Conservation (phyloP, 1,140 invertebrate species). For the Sycophila sp. region DNA sequence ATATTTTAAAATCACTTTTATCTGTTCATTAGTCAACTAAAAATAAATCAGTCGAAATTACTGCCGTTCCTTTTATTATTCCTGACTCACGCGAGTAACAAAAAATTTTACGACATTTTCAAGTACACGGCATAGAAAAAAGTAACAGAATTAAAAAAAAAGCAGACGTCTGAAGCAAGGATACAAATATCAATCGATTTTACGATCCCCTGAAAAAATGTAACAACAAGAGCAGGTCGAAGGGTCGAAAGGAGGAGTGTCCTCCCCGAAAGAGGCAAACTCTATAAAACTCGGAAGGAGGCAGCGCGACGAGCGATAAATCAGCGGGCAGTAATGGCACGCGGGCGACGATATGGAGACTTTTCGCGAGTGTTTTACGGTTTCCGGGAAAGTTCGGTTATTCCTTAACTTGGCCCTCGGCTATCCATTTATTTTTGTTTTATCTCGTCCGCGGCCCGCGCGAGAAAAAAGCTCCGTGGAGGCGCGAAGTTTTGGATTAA, state of each 20-base stretch:
- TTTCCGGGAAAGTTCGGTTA: slow-evolving; percentile 43
- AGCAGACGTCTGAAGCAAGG: not conserved
- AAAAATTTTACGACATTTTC: too few relatives aligned
- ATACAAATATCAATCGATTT: slow-evolving; percentile 2
- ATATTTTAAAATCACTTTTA: too few relatives aligned
- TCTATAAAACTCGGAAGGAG: not conserved
- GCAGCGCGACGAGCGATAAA: slow-evolving; percentile 6
- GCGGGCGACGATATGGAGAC: not conserved
- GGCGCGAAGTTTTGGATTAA: not conserved
- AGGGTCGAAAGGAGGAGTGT: not conserved
- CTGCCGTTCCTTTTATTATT: too few relatives aligned
- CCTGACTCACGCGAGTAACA: too few relatives aligned
- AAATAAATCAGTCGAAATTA: too few relatives aligned
- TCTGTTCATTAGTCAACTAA: too few relatives aligned
- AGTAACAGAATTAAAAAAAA: not conserved
- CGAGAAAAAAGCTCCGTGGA: not conserved
- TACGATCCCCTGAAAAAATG: not conserved
- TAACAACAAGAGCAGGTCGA: not conserved
- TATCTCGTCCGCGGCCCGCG: not conserved
- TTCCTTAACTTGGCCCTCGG: slow-evolving; percentile 42
- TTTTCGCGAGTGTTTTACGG: slow-evolving; percentile 44
- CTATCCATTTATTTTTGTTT: slow-evolving; percentile 1
- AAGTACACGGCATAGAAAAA: too few relatives aligned
- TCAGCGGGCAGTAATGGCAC: slow-evolving; percentile 5
- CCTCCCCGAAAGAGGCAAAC: not conserved